Conservation (phyloP, 2,113 vertebrate genomes). For the Chaetorhynchus papuensis region DNA sequence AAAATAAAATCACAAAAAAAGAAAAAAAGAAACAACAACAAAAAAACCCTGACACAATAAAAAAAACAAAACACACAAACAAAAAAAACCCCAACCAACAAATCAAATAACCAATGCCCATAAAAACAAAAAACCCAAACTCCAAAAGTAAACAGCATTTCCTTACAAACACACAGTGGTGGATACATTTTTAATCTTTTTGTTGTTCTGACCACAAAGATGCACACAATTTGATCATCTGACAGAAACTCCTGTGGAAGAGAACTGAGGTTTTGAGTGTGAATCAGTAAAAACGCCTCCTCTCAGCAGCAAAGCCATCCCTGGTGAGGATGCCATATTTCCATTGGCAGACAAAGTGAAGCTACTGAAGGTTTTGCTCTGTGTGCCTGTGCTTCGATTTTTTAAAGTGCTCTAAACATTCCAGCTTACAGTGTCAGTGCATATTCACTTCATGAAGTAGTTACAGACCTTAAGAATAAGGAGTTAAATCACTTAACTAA, state of each 20-base stretch:
- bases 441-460: neutral
- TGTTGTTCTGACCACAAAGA: neutral
- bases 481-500: neutral
- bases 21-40: neutral
- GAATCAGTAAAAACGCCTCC: neutral
- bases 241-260: neutral
- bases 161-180: neutral
- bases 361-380: neutral
- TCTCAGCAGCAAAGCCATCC: neutral
- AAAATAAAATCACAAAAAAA: neutral
- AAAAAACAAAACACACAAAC: neutral
- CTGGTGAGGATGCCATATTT: neutral
- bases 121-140: neutral
- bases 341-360: neutral
- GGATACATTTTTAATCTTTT: neutral
- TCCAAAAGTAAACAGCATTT: neutral
- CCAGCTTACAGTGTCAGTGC: neutral
- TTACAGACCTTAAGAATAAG: neutral
- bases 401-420: neutral
- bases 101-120: neutral
- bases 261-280: neutral
- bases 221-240: neutral
- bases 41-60: accelerated
- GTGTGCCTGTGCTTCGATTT: neutral
- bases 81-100: neutral